Evolutionary conservation across 2,797 vertebrate species (phyloP).

Genomic region (Myotis daubentonii): DNA sequence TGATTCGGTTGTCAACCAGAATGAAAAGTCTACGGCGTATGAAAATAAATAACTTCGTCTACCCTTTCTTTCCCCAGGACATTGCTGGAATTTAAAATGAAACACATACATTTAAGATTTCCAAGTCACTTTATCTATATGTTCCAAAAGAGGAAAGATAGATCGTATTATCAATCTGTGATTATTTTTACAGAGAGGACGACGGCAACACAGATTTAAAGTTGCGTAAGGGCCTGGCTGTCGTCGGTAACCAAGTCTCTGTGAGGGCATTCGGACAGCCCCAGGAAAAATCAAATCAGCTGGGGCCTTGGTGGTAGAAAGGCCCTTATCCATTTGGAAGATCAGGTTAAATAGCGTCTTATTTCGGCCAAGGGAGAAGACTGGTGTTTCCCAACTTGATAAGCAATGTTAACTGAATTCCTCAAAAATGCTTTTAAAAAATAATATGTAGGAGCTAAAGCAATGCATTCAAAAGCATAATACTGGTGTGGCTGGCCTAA

Average conservation of each 20-base stretch:
- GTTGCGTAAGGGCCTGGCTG: not conserved
- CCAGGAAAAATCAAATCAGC: not conserved
- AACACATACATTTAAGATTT: not conserved
- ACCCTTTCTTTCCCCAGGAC: not conserved
- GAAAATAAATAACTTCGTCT: constrained; percentile 14
- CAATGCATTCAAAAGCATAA: not conserved
- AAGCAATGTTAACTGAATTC: not conserved
- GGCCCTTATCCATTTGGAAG: not conserved
- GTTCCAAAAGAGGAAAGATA: not conserved
- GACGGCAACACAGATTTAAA: not conserved
- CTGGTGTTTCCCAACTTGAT: constrained; percentile 10
- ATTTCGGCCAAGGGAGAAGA: not conserved
- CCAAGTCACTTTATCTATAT: not conserved
- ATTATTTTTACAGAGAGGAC: not conserved
- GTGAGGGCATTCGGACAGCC: not conserved
- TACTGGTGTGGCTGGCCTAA: not conserved
- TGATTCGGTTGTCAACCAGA: not conserved
- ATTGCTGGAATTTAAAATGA: constrained; percentile 19
- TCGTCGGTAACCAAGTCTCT: not conserved
- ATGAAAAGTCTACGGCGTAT: not conserved
- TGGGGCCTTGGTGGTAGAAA: not conserved
- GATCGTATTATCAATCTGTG: not conserved
- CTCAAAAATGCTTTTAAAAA: not conserved
- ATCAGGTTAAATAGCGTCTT: not conserved
- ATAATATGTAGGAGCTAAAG: not conserved